phyloP scores from a whole-genome alignment of 1,140 invertebrate genomes.

The Oryctes rhinoceros region DNA sequence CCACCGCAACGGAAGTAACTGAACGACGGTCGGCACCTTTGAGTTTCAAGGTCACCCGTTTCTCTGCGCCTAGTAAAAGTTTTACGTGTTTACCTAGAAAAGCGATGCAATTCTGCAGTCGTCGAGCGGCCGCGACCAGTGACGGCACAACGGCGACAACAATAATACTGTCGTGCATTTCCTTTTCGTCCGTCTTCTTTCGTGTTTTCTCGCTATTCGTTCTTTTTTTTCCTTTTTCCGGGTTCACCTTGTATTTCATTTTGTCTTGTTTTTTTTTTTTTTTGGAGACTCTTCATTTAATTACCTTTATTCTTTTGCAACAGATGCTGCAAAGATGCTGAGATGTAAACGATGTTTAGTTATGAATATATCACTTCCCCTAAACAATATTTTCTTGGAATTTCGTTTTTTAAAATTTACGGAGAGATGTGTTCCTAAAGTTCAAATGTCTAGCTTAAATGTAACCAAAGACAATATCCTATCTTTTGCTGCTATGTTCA shows the following conservation, averaged over 20 bases:
- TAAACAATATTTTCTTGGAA: neutral
- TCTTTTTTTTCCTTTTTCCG: neutral
- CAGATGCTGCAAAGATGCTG: too few relatives aligned
- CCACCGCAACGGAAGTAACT: slow-evolving; percentile 33
- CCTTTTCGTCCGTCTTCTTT: neutral
- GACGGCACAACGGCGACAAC: neutral
- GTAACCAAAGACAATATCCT: too few relatives aligned
- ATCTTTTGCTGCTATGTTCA: too few relatives aligned
- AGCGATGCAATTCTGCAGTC: slow-evolving; percentile 27
- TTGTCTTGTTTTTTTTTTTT: neutral
- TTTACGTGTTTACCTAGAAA: slow-evolving; percentile 35
- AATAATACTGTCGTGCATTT: neutral
- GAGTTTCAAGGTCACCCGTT: slow-evolving; percentile 27
- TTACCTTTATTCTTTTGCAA: neutral
- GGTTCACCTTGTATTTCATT: neutral
- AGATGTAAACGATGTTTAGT: neutral
- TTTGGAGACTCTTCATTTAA: neutral
- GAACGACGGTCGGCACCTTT: slow-evolving; percentile 20
- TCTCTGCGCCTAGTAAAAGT: slow-evolving; percentile 6
- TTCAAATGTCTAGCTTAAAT: too few relatives aligned
- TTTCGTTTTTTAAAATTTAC: neutral
- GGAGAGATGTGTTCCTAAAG: too few relatives aligned
- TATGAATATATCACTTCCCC: neutral
- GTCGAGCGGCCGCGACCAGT: neutral
- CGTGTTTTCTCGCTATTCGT: too few relatives aligned